Evolutionary conservation across 92 coral and sea anemone species (phyloP), one percentile per base, ranked within the genome.

Genomic region (Diadumene lineata): DNA sequence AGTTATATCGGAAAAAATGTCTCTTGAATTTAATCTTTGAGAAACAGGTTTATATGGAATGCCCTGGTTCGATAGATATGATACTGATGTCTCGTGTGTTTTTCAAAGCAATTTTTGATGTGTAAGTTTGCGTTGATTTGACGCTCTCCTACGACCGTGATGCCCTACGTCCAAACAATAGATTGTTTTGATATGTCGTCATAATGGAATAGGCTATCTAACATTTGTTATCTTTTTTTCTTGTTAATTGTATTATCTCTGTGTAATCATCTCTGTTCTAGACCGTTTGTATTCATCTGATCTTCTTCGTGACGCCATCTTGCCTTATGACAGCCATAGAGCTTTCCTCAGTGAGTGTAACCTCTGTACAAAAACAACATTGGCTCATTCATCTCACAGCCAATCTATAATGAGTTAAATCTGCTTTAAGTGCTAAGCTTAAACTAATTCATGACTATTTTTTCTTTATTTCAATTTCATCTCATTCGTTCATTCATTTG

Each of bases 291-390:
- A 83, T 43, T 69, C 79, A 65, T 75, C 88, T 43, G 88, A 82
- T 50, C 61, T 73, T 82, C 82, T 57, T 31, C 76, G 69, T 50
- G 87, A 83, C 26, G 92, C 80, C 82, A 68, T 60, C 82, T 61
- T 60, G 44, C 92, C 92, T 62, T 87, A 87, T 61, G 88, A 87
- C 71, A 83, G 82, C 64, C 92, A 79, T 77, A 82, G 88, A 79
- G 76, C 80, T 51, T 30, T 68, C 68, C 69, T 50, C 58, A 67
- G 82, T 78, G 82, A 78, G 82, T 78, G n/a, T 55, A 43, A 62
- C 50, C 64, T 51, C 74, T 66, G 29, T 21, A n/a, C 73, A 34
- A 34, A 21, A 58, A 43, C 50, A 62, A 30, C 31, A n/a, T 72
- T 7, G 31, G 53, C 77, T 56, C 77, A 33, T 72, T 70, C 34